A percentile compares a stretch with the other conserved stretches of the same genome.
These are phyloP conservation scores for Vombatus ursinus DNA, from an alignment of 2,113 vertebrate species.

Conservation along the genomic window DNA sequence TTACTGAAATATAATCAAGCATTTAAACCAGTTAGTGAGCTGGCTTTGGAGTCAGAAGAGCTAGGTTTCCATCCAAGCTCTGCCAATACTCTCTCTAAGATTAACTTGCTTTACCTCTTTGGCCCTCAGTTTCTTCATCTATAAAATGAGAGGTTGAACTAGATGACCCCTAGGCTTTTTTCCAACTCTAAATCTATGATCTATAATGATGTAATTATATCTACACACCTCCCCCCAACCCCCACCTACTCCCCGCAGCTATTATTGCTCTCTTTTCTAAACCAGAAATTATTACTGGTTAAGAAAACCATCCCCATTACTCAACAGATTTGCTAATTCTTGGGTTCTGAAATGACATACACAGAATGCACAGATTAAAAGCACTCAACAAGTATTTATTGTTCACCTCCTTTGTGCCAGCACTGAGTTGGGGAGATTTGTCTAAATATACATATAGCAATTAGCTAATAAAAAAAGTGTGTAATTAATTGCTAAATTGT, in stretches of 20 bases:
- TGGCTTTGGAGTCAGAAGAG: neutral
- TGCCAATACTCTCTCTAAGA: neutral
- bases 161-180: neutral
- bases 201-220: neutral
- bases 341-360: neutral
- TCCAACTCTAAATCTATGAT: neutral
- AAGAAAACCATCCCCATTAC: neutral
- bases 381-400: neutral
- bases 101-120: neutral
- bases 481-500: neutral
- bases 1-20: conserved; percentile 1
- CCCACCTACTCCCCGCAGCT: neutral
- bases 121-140: neutral
- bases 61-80: neutral
- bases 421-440: neutral
- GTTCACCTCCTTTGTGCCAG: neutral
- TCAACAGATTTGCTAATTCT: neutral
- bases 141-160: neutral
- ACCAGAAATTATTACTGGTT: neutral
- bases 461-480: neutral
- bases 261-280: neutral
- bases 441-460: neutral
- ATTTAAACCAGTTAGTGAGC: neutral
- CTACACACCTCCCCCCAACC: neutral
- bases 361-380: neutral